Base-by-base conservation (phyloP, 1,140 invertebrate species). In the Hestina assimilis region DNA sequence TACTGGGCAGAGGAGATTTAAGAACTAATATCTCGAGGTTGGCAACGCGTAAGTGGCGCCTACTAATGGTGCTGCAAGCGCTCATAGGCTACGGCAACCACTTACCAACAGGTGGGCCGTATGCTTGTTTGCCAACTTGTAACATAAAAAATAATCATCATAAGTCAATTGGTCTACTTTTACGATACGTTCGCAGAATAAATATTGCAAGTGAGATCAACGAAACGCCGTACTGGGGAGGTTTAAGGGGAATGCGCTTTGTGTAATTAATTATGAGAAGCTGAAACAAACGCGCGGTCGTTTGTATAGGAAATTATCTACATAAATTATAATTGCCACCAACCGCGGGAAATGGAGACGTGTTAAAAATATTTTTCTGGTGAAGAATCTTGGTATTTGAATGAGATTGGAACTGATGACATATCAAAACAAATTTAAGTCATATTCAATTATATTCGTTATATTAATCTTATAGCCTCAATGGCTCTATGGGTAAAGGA, bases 191-290 rank as follows among this genome's bases (percentile, higher is more conserved):
- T 38, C 17, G 9, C 33, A 19, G 15, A 15, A 43, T 14, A 46
- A 31, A 46, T n/a, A 45, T 33, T 21, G 41, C 40, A 5, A 4
- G 26, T n/a, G 29, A 38, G 24, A 33, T 14, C 35, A 28, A 23
- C 40, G 17, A 31, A 45, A 43, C 12, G 51, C 17, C 17, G 26
- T 35, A 20, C 31, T 19, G 11, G 12, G 38, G 35, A 50, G 50
- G 42, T 62, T 51, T 52, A 38, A 48, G 48, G 23, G 31, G 51
- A 43, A 59, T 59, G 57, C 56, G 61, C 53, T 63, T 59, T 55
- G 52, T 50, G 51, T 60, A 65, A 65, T 65, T 65, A 59, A 65
- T 65, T 52, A 51, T 60, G 54, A 65, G 58, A 28, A 56, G 60
- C 41, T 46, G 26, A 57, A 38, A 19, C 33, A 38, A 62, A 62